Evolutionary conservation across 2,797 vertebrate species (phyloP).

Genomic region (Pangasius larnaudii): DNA sequence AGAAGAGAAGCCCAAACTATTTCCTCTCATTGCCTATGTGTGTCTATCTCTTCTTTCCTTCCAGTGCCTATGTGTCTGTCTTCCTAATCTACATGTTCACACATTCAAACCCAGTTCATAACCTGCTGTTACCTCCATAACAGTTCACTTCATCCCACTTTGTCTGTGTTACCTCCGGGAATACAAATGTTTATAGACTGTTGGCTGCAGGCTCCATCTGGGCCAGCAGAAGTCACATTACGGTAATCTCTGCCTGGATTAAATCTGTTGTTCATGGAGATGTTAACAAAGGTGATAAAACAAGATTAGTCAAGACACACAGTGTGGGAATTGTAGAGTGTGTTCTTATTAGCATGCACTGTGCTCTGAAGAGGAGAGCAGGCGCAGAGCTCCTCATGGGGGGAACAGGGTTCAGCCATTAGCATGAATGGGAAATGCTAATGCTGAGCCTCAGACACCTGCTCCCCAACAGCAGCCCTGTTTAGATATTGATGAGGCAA

Average conservation of each 20-base stretch:
- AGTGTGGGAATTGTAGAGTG: conserved; percentile 67
- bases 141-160: conserved; percentile 56
- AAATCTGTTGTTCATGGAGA: conserved; percentile 84
- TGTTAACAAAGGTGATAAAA: conserved; percentile 82
- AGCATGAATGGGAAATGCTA: conserved; percentile 77
- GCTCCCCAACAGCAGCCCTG: conserved; percentile 62
- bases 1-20: conserved; percentile 25
- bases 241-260: conserved; percentile 78
- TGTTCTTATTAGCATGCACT: conserved; percentile 75
- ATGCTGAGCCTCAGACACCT: conserved; percentile 74
- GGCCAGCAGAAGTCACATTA: conserved; percentile 74
- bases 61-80: background rate
- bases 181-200: conserved; percentile 61
- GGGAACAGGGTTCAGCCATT: conserved; percentile 75
- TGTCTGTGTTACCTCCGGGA: conserved; percentile 58
- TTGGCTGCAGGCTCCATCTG: conserved; percentile 59
- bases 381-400: conserved; percentile 67
- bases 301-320: conserved; percentile 80
- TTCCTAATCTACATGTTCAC: conserved; percentile 48
- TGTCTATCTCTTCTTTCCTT: background rate
- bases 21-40: background rate
- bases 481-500: conserved; percentile 66
- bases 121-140: conserved; percentile 50
- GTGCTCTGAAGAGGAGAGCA: conserved; percentile 71
- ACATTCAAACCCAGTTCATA: conserved; percentile 52